Evolutionary conservation across 2,888 invertebrate species (phyloP).

Genomic region (Agrochola litura): DNA sequence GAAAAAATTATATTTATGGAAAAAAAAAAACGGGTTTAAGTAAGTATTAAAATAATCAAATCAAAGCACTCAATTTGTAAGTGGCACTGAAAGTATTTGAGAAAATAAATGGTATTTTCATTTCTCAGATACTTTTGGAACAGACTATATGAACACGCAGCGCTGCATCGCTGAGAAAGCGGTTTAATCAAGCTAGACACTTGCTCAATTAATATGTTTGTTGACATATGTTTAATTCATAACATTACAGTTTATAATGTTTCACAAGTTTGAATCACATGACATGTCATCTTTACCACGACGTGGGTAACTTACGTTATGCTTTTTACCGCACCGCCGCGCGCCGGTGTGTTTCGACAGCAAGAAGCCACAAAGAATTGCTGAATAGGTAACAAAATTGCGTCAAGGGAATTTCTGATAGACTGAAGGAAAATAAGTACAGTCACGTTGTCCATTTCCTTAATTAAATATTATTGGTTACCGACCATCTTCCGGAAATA

Average conservation of each 20-base stretch:
- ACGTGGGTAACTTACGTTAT: neutral
- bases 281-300: neutral
- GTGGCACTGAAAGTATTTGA: neutral
- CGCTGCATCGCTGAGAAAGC: conserved; percentile 17
- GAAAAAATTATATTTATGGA: no score
- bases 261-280: neutral
- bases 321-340: neutral
- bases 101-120: neutral
- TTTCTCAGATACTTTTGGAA: neutral
- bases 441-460: conserved; percentile 20
- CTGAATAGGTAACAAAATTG: neutral
- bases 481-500: no score
- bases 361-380: neutral
- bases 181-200: conserved; percentile 17
- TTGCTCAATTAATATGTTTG: conserved; percentile 2
- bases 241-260: neutral
- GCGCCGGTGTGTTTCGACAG: conserved; percentile 2
- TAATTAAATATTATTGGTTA: neutral
- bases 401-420: conserved; percentile 31
- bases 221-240: neutral
- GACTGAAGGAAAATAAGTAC: neutral
- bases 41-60: neutral
- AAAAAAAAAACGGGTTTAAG: neutral
- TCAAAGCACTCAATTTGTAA: neutral
- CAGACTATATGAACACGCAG: conserved; percentile 5